Base-by-base conservation (phyloP, 2,113 vertebrate species). In the Xiphias gladius region DNA sequence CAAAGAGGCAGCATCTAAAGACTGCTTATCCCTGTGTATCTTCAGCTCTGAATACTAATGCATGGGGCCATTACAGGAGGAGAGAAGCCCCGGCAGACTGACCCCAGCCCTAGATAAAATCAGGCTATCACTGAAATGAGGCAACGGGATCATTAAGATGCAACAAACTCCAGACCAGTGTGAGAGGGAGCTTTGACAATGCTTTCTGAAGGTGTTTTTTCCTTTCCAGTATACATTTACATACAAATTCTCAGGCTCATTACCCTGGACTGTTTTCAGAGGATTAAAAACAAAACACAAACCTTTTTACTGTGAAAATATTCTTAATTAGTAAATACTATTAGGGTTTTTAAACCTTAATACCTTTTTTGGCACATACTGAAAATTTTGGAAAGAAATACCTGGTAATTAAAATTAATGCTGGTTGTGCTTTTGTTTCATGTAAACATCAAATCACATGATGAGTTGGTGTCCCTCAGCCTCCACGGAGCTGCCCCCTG, bases 1-100 rank as follows among this genome's bases (percentile, higher is more conserved):
- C 70, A 43, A 94, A 96, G 96, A 96, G 96, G 95, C 95, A 96
- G 96, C 94, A 95, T 97, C 95, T 96, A 95, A 97, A 95, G 96
- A 95, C 95, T 97, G 96, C 96, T 96, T 97, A 95, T 96, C 96
- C 95, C 97, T 96, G 96, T 96, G 94, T 95, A 95, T 96, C 95
- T 95, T 95, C 81, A 97, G 96, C 96, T 92, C 96, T 97, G 96
- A 96, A 97, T 97, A 96, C 96, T 97, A 97, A 99, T 97, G 96
- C 93, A 91, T 94, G 95, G 95, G 96, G 95, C 96, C 95, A 96
- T 97, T 97, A 96, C 96, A 95, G 83, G 75, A 96, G 74, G 48
- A 96, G 94, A 95, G 96, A 95, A 96, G 96, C 95, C 95, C 96
- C 95, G 94, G 97, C 96, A 97, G 96, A 96, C 96, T 95, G 96